Evolutionary conservation across 2,797 vertebrate genomes (phyloP), one percentile per base, ranked within the genome.

Genomic region (Gymnothorax javanicus): DNA sequence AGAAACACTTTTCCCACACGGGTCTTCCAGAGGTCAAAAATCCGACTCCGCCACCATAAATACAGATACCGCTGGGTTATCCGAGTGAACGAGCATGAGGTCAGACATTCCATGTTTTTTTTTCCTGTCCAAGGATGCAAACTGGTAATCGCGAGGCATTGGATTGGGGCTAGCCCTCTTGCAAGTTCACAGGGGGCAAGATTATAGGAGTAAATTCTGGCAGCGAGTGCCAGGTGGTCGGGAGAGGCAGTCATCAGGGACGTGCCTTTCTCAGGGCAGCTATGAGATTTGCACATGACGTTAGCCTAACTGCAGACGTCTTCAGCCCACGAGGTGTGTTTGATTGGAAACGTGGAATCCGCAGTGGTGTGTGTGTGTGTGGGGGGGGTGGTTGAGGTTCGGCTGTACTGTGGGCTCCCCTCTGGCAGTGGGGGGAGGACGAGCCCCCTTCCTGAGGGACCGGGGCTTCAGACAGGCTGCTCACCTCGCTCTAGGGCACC

Each of bases 231-330:
- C 94, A 94, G 95, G 93, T 94, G 94, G 94, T 94, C 95, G 94
- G 94, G 93, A 91, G 94, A 95, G 93, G 93, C 94, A 95, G 93
- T 94, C 93, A 94, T 93, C 90, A 85, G 94, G 95, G 94, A 93
- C 91, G 94, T 94, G 94, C 94, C 93, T 93, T 94, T 94, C 92
- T 93, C 92, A 94, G 93, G 94, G 93, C 93, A n/a, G 13, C 52
- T n/a, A 11, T 25, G 92, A 94, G 93, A 95, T 94, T 93, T 94
- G 92, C 92, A 91, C 93, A 93, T 92, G 90, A 91, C 92, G 93
- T 92, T 90, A 90, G 93, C 94, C 93, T 67, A 85, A 54, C 62
- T 58, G 43, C 62, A 50, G 52, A 85, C 86, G 9, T 57, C 93
- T 85, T 86, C 91, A 93, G 94, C 93, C 93, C 91, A 92, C 91